Conservation (phyloP, 2,113 vertebrate species). For the Poecilia latipinna region DNA sequence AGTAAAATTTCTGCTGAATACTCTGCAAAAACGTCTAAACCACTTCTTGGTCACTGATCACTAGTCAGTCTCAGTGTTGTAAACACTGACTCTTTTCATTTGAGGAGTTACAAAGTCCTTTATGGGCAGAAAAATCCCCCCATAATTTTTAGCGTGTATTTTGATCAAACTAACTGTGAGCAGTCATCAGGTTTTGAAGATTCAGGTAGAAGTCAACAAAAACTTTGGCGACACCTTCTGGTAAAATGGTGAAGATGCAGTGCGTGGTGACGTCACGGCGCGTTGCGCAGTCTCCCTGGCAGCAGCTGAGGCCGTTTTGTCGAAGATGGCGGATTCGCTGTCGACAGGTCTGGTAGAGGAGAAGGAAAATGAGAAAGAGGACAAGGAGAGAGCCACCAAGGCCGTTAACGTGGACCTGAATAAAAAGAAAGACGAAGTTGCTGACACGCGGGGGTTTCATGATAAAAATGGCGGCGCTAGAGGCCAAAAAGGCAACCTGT, state of each 20-base stretch:
- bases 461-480: conserved; percentile 71
- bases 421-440: conserved; percentile 57
- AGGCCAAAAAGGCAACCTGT: conserved; percentile 74
- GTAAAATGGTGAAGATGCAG: not conserved
- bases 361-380: conserved; percentile 78
- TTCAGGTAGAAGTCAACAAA: no score
- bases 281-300: conserved; percentile 62
- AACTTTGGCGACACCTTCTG: conserved; percentile 26
- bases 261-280: conserved; percentile 58
- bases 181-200: no score
- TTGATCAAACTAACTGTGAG: no score
- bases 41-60: no score
- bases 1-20: no score
- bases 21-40: no score
- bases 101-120: no score
- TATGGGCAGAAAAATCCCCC: no score
- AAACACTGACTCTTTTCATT: no score
- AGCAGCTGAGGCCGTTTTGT: conserved; percentile 66
- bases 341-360: conserved; percentile 78
- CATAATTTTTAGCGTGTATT: no score
- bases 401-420: conserved; percentile 30
- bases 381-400: conserved; percentile 59
- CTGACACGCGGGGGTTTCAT: conserved; percentile 75
- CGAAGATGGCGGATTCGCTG: conserved; percentile 84
- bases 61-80: no score